These are phyloP conservation scores for Leucophenga maculata DNA, from an alignment of 2,888 invertebrate genomes.

Conservation along the genomic window DNA sequence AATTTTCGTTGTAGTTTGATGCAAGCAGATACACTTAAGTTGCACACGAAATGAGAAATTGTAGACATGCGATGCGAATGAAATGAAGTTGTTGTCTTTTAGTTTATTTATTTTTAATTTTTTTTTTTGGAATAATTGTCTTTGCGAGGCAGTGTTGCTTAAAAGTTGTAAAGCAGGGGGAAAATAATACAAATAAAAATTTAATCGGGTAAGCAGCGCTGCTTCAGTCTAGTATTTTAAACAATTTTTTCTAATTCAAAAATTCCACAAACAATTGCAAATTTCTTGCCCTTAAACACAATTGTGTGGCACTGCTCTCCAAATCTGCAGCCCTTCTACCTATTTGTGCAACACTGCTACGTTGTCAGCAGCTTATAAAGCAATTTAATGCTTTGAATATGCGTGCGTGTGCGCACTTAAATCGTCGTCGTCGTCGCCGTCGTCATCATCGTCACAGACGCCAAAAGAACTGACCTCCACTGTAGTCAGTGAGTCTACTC, in stretches of 20 bases:
- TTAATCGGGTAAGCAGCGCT: no score
- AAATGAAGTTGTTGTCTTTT: slow-evolving; percentile 2
- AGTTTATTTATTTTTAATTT: no score
- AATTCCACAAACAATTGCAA: no score
- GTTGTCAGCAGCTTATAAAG: slow-evolving; percentile 1
- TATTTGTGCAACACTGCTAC: neutral
- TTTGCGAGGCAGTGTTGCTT: neutral
- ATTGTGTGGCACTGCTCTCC: neutral
- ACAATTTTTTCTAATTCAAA: no score
- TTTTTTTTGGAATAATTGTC: neutral
- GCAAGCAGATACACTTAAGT: neutral
- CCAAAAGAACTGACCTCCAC: neutral
- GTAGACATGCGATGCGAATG: neutral
- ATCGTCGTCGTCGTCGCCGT: neutral
- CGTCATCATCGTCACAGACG: neutral
- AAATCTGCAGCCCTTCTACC: no score
- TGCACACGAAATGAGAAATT: neutral
- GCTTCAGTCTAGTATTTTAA: no score
- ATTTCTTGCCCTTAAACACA: neutral
- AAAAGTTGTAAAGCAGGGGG: neutral
- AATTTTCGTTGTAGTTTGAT: neutral
- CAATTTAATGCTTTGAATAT: slow-evolving; percentile 14
- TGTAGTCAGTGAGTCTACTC: neutral
- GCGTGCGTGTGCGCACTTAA: slow-evolving; percentile 20
- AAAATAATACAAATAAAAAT: no score